Percentiles rank a stretch among this genome's conserved stretches.
phyloP scores from a whole-genome alignment of 2,797 vertebrate genomes.

The Hippoglossus hippoglossus region DNA sequence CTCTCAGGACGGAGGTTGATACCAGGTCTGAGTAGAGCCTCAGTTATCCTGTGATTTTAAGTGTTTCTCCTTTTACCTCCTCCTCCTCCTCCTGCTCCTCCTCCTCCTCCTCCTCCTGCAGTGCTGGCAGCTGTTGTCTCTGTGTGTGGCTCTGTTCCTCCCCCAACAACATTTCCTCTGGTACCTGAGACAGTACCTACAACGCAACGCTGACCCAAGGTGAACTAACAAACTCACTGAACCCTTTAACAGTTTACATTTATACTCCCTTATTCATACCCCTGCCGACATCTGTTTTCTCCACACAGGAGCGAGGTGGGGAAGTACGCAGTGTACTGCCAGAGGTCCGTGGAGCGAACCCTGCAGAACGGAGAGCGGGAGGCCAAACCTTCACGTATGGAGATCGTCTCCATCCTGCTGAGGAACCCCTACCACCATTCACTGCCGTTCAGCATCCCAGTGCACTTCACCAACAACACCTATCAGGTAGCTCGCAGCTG shows the following conservation, averaged over 20 bases:
- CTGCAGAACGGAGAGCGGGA: conserved; percentile 92
- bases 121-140: conserved; percentile 97
- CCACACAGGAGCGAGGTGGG: conserved; percentile 90
- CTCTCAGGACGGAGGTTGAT: no score
- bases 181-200: conserved; percentile 93
- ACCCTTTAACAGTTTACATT: not conserved
- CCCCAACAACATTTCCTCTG: conserved; percentile 97
- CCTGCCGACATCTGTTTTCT: not conserved
- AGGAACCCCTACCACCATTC: conserved; percentile 98
- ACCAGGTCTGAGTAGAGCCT: not conserved
- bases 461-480: conserved; percentile 94
- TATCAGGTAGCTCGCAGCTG: conserved; percentile 88
- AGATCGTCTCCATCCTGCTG: conserved; percentile 95
- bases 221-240: conserved; percentile 60
- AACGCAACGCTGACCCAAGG: conserved; percentile 91
- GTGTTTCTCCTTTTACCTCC: no score
- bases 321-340: conserved; percentile 96
- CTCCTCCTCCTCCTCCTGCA: conserved; percentile 54
- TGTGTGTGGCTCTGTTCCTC: conserved; percentile 94
- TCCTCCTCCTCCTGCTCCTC: not conserved
- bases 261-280: not conserved
- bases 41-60: not conserved
- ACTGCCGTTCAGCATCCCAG: conserved; percentile 95
- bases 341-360: conserved; percentile 91
- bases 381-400: conserved; percentile 95